Conservation (phyloP, 2,888 invertebrate genomes). For the Tineola bisselliella region DNA sequence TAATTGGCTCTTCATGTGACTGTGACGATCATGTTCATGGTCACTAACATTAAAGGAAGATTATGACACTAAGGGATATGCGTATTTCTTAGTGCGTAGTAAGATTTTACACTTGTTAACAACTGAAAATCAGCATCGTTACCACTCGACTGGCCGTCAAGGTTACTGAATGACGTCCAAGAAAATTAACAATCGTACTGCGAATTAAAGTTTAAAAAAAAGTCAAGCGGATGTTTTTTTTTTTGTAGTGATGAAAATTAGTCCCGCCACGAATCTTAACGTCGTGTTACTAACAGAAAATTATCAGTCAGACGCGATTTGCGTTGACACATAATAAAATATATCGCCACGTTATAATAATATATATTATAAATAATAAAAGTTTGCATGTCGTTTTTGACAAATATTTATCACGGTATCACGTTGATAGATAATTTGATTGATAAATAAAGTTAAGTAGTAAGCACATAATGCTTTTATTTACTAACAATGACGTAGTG, state of each 20-base stretch:
- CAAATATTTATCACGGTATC: neutral
- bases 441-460: neutral
- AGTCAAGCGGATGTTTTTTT: neutral
- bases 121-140: neutral
- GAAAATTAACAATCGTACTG: neutral
- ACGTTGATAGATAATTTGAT: neutral
- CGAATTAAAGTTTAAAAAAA: neutral
- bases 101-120: no score
- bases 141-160: neutral
- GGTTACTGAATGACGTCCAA: neutral
- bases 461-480: neutral
- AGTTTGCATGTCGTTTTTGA: neutral
- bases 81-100: neutral
- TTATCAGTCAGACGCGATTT: neutral
- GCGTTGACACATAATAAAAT: neutral
- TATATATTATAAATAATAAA: neutral
- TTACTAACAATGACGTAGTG: neutral
- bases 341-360: no score
- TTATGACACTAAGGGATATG: neutral
- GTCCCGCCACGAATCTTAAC: neutral
- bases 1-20: neutral
- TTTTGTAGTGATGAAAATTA: neutral
- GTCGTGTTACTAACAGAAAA: neutral
- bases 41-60: neutral
- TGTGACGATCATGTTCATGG: slow-evolving; percentile 3